Evolutionary conservation across 2,888 invertebrate species (phyloP), one percentile per base, ranked within the genome.

Genomic region (Synanthedon andrenaeformis): DNA sequence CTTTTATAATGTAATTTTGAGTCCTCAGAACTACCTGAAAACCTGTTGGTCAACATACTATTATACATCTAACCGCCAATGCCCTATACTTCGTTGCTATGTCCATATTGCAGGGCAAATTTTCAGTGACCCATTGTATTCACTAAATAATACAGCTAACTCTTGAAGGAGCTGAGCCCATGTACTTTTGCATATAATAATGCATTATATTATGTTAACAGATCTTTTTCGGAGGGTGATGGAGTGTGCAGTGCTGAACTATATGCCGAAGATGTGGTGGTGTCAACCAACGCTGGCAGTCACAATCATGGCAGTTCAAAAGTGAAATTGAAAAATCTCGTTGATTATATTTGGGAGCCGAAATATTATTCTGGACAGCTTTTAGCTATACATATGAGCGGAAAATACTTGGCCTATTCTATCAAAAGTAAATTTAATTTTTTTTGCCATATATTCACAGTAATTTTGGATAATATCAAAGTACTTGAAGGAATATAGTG

Each of bases 301-400:
- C 94, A 94, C 67, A 91, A 91, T 66, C 93, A 93, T 67, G 95
- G 95, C 50, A 94, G 94, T 73, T 96, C 96, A 0, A 94, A 96
- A 84, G 95, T 98, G 28, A 96, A 96, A 73, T 90, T 96, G 50
- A 94, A 93, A 68, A 96, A 94, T 75, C 90, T 96, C 51, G 96
- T 97, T 19, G 96, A 97, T 70, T 97, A 95, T 76, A 94, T 94
- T 61, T 98, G 98, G 98, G 97, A 97, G 74, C 90, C 93, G 51
- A 92, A 93, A 65, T 94, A 94, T 71, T 96, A 96, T 67, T 89
- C 92, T 0, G 97, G 98, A 0, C 95, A 96, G 71, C 85, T 98
- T 56, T 90, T 98, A 48, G 96, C 97, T 10, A 93, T 96, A 49
- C 97, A 98, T 76, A 91, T 93, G 67, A 92, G 91, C 69, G 94